Evolutionary conservation across 2,113 vertebrate species (phyloP).

Genomic region (Notarius quadriscutis): DNA sequence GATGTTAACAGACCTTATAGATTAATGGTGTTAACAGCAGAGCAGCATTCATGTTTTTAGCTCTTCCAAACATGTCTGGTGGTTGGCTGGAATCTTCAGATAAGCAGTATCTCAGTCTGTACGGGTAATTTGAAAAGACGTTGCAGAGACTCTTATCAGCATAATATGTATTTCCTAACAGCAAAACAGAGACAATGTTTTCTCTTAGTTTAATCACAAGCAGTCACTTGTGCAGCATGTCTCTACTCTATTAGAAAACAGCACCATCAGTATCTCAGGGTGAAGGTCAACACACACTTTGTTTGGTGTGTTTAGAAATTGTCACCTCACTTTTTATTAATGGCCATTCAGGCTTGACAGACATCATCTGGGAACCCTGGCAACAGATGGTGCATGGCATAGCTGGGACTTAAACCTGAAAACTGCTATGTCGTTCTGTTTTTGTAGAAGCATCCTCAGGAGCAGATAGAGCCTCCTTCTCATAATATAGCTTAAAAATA

Average conservation of each 20-base stretch:
- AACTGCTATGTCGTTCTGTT: neutral
- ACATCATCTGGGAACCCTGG: slow-evolving; percentile 1
- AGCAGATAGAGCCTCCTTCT: neutral
- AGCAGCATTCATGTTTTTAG: neutral
- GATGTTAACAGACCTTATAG: neutral
- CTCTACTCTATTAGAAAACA: neutral
- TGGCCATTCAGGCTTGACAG: slow-evolving; percentile 12
- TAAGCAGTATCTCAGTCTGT: slow-evolving; percentile 2
- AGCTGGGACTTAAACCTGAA: slow-evolving; percentile 2
- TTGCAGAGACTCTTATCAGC: neutral
- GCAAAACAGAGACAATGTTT: neutral
- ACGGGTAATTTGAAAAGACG: neutral
- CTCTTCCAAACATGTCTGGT: neutral
- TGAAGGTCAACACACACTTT: slow-evolving; percentile 14
- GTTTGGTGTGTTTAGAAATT: slow-evolving; percentile 11
- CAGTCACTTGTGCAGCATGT: neutral
- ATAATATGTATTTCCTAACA: neutral
- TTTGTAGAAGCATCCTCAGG: neutral
- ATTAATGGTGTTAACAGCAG: neutral
- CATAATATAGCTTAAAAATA: neutral
- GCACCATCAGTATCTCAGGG: neutral
- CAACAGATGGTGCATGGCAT: slow-evolving; percentile 10
- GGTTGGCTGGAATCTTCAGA: slow-evolving; percentile 27
- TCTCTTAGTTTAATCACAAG: neutral
- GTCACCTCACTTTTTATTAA: slow-evolving; percentile 7